phyloP scores from a whole-genome alignment of 2,113 vertebrate species.

The Bubo bubo region DNA sequence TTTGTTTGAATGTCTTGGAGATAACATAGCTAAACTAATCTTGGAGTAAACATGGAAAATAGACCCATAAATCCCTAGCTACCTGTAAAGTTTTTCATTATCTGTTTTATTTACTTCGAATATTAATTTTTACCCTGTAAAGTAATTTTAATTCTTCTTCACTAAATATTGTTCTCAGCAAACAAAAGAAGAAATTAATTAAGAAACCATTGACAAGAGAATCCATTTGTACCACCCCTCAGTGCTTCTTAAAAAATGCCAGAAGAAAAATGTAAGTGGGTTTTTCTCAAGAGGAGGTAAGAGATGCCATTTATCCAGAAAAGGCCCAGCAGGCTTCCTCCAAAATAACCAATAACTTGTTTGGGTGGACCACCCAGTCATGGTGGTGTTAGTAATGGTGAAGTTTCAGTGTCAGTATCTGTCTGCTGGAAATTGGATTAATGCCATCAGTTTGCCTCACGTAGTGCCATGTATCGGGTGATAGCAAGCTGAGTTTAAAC shows the following conservation, averaged over 20 bases:
- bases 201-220: slow-evolving; percentile 88
- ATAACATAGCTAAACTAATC: not conserved
- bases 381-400: not conserved
- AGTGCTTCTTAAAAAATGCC: slow-evolving; percentile 80
- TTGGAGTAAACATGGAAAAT: not conserved
- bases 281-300: not conserved
- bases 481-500: not conserved
- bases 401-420: not conserved
- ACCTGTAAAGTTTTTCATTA: not conserved
- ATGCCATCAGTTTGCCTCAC: not conserved
- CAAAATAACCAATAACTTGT: not conserved
- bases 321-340: not conserved
- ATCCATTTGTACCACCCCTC: slow-evolving; percentile 89
- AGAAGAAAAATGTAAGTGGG: slow-evolving; percentile 71
- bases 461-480: not conserved
- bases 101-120: not conserved
- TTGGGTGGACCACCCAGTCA: not conserved
- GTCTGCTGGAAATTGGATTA: not conserved
- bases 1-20: not conserved
- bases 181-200: slow-evolving; percentile 87
- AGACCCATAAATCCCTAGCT: not conserved
- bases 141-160: not conserved
- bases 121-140: not conserved
- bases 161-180: slow-evolving; percentile 75
- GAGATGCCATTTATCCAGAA: not conserved